These are phyloP conservation scores for Tympanoctomys barrerae DNA, from an alignment of 2,797 vertebrate species.

Conservation along the genomic window DNA sequence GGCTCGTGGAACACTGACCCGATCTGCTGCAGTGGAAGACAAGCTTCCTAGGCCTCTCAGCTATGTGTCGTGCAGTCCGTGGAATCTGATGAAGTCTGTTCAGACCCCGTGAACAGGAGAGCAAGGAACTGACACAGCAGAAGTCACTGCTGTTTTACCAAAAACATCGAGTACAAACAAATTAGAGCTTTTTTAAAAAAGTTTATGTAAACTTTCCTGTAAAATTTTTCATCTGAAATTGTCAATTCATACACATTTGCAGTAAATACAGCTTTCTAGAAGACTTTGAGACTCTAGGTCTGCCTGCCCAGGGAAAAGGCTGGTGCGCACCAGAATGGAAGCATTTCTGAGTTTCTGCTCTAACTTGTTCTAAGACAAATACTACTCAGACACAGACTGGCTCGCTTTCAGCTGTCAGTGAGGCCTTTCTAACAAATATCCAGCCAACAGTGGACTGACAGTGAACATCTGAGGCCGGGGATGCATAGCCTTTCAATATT, in stretches of 20 bases:
- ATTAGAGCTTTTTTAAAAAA: conserved; percentile 17
- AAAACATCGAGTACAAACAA: not conserved
- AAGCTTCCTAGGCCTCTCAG: not conserved
- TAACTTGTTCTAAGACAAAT: conserved; percentile 44
- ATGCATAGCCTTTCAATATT: not conserved
- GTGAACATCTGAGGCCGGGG: not conserved
- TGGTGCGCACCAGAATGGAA: not conserved
- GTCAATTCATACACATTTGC: not conserved
- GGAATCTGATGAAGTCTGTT: conserved; percentile 10
- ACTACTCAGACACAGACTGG: conserved; percentile 30
- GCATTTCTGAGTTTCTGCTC: conserved; percentile 28
- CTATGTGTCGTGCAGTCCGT: conserved; percentile 7
- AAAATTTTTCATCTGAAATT: conserved; percentile 39
- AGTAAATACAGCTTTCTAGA: conserved; percentile 32
- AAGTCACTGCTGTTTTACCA: conserved; percentile 26
- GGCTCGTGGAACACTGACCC: not conserved
- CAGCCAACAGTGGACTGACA: not conserved
- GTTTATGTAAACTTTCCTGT: not conserved
- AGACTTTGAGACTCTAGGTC: conserved; percentile 24
- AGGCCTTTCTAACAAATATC: conserved; percentile 29
- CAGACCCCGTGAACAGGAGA: not conserved
- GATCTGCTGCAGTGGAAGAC: not conserved
- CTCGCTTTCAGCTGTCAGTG: not conserved
- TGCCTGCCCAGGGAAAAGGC: not conserved
- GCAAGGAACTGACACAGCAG: not conserved